Evolutionary conservation across 2,888 invertebrate genomes (phyloP).

Genomic region (Caenorhabditis japonica): DNA sequence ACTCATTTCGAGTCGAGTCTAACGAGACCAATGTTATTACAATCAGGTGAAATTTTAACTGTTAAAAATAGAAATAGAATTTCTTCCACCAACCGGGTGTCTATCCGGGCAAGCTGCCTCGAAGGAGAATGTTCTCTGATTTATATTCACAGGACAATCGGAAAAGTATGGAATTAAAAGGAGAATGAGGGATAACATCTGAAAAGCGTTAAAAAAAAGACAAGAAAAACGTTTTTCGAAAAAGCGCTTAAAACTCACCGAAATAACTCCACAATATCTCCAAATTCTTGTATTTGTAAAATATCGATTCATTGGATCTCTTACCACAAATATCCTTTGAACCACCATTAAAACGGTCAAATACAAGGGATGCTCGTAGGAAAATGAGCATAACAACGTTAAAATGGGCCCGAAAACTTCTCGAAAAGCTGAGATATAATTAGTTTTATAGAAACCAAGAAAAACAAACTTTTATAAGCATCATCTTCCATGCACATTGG

Average conservation of each 20-base stretch:
- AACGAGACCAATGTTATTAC: too few relatives aligned
- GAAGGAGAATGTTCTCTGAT: neutral
- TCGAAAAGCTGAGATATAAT: constrained; percentile 26
- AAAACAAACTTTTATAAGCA: constrained; percentile 5
- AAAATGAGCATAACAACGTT: constrained; percentile 25
- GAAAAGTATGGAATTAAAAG: constrained; percentile 8
- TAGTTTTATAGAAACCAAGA: too few relatives aligned
- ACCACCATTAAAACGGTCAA: constrained; percentile 23
- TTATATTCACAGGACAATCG: neutral
- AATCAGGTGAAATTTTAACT: too few relatives aligned
- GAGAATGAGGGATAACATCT: neutral
- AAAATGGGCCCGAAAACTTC: constrained; percentile 11
- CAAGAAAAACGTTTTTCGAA: too few relatives aligned
- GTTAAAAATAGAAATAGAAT: too few relatives aligned
- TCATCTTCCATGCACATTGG: constrained; percentile 20
- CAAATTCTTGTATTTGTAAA: constrained; percentile 11
- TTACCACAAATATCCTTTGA: constrained; percentile 19
- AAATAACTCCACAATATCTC: constrained; percentile 20
- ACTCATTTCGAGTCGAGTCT: too few relatives aligned
- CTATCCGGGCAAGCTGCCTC: neutral
- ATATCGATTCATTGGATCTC: neutral
- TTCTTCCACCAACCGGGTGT: constrained; percentile 1
- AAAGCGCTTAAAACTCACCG: constrained; percentile 20
- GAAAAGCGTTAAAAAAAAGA: too few relatives aligned
- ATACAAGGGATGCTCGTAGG: constrained; percentile 35